phyloP scores from a whole-genome alignment of 2,797 vertebrate genomes.

The Muraenolepis orangiensis region DNA sequence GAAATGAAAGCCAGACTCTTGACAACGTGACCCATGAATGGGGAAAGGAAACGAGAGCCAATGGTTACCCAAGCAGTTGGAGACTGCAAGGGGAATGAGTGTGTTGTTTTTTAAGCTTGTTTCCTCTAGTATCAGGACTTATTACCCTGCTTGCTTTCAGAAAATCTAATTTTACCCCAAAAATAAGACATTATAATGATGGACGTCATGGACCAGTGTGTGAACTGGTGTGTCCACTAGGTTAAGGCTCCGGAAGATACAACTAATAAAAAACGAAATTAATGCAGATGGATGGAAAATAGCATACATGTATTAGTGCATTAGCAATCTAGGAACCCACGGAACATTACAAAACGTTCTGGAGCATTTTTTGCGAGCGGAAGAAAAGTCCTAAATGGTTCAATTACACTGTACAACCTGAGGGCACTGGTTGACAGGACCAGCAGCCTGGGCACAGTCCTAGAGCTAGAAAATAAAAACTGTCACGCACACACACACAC shows the following conservation, averaged over 20 bases:
- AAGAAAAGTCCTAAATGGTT: background rate
- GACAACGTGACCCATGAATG: conserved; percentile 6
- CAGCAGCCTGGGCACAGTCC: background rate
- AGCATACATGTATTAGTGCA: background rate
- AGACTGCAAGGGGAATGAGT: too few species aligned
- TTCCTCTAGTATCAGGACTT: too few species aligned
- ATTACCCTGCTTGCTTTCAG: too few species aligned
- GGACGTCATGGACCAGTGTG: too few species aligned
- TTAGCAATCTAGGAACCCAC: too few species aligned
- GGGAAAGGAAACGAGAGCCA: conserved; percentile 21
- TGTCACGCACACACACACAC: background rate
- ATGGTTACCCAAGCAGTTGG: too few species aligned
- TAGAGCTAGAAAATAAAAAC: background rate
- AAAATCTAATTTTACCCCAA: too few species aligned
- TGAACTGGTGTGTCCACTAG: too few species aligned
- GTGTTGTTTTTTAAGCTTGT: too few species aligned
- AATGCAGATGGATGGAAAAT: background rate
- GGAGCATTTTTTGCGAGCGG: background rate
- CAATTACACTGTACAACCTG: background rate
- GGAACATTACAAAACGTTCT: too few species aligned
- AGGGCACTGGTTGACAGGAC: background rate
- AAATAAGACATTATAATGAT: too few species aligned
- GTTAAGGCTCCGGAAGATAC: background rate
- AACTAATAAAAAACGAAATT: background rate
- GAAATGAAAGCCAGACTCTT: conserved; percentile 30